Evolutionary conservation across 1,140 invertebrate species (phyloP).

Genomic region (Hestina assimilis): DNA sequence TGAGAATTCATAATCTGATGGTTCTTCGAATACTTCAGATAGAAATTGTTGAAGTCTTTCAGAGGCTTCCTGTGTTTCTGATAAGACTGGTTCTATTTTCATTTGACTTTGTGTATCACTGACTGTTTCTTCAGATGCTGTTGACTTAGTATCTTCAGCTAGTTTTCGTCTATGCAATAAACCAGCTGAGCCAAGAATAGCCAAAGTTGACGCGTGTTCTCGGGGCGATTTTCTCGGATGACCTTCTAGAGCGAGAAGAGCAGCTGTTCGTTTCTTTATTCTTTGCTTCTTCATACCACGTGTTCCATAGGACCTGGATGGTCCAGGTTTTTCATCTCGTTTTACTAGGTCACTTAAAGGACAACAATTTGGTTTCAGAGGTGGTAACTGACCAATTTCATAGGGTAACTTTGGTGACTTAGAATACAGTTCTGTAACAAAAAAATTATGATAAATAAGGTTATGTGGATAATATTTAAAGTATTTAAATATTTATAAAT

Average conservation of each 20-base stretch:
- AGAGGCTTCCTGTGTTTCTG: conserved; percentile 59
- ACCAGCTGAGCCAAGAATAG: conserved; percentile 84
- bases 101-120: conserved; percentile 60
- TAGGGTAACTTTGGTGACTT: conserved; percentile 87
- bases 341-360: conserved; percentile 62
- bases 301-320: conserved; percentile 67
- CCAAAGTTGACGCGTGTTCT: conserved; percentile 90
- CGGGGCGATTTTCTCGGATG: conserved; percentile 90
- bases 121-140: conserved; percentile 68
- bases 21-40: conserved; percentile 70
- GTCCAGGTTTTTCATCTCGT: conserved; percentile 58
- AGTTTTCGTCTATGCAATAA: conserved; percentile 79
- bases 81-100: conserved; percentile 51
- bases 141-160: conserved; percentile 68
- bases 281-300: conserved; percentile 69
- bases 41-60: conserved; percentile 68
- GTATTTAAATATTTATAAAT: neutral
- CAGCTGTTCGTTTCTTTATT: conserved; percentile 53
- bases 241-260: conserved; percentile 67
- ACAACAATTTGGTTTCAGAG: conserved; percentile 78
- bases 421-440: conserved; percentile 68
- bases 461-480: neutral
- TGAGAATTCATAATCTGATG: conserved; percentile 63
- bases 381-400: conserved; percentile 83
- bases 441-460: conserved; percentile 24